Conservation (phyloP, 1,140 invertebrate species). For the Brachionus asplanchnoidis region DNA sequence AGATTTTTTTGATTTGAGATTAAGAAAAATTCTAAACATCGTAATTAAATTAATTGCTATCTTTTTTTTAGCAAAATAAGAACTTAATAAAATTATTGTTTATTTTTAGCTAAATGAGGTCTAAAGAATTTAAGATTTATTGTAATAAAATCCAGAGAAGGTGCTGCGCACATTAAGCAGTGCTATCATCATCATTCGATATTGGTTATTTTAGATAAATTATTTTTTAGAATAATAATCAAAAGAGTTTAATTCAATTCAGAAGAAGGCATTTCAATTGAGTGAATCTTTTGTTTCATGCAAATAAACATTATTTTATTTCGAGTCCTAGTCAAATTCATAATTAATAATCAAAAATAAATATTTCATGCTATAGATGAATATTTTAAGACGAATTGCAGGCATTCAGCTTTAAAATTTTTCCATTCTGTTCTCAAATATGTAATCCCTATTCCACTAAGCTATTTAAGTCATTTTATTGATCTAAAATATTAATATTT, state of each 20-base stretch:
- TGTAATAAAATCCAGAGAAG: neutral
- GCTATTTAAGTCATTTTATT: neutral
- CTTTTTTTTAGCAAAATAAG: neutral
- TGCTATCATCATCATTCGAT: neutral
- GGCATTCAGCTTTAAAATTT: neutral
- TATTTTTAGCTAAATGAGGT: neutral
- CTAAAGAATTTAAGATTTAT: neutral
- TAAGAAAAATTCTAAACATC: neutral
- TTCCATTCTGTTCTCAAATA: neutral
- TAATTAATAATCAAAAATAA: neutral
- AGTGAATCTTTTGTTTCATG: neutral
- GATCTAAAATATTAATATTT: neutral
- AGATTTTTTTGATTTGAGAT: neutral
- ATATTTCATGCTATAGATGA: neutral
- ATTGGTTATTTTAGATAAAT: neutral
- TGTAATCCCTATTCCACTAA: too few species aligned
- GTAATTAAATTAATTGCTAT: neutral
- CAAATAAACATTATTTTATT: constrained; percentile 27
- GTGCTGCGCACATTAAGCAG: neutral
- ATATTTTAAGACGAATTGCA: neutral
- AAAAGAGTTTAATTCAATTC: neutral
- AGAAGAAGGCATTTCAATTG: neutral
- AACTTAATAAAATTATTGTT: neutral
- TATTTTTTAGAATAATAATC: neutral
- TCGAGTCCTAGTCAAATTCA: neutral